Percentiles rank a stretch among this genome's conserved stretches.
Evolutionary conservation across 2,113 vertebrate genomes (phyloP).

Genomic region (Donacobius atricapilla): DNA sequence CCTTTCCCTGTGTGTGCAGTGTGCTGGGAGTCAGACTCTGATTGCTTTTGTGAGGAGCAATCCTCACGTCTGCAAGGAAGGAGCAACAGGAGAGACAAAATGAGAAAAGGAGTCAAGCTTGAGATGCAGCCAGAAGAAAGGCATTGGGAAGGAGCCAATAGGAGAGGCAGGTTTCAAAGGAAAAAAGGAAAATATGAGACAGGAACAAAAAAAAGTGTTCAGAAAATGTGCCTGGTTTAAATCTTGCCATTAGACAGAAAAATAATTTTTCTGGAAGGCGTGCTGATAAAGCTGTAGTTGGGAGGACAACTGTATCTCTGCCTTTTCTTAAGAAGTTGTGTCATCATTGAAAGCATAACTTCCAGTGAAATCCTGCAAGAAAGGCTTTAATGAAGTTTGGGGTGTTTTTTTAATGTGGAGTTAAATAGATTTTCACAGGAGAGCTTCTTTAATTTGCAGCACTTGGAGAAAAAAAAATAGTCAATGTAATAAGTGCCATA

Average conservation of each 20-base stretch:
- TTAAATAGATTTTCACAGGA: background rate
- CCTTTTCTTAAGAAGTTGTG: constrained; percentile 16
- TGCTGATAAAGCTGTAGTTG: constrained; percentile 52
- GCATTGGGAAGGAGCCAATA: constrained; percentile 45
- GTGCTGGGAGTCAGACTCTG: background rate
- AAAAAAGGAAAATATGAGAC: background rate
- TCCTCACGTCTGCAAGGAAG: background rate
- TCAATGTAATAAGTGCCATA: background rate
- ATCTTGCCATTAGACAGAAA: constrained; percentile 26
- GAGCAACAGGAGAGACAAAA: constrained; percentile 56
- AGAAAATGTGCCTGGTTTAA: constrained; percentile 1
- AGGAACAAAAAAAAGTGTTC: background rate
- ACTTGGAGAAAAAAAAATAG: background rate
- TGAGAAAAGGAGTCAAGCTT: constrained; percentile 61
- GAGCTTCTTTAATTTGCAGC: constrained; percentile 27
- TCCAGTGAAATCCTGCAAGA: constrained; percentile 30
- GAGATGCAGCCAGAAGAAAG: constrained; percentile 55
- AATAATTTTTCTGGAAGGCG: background rate
- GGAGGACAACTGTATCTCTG: constrained; percentile 36
- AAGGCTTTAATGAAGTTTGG: constrained; percentile 30
- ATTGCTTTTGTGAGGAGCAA: constrained; percentile 31
- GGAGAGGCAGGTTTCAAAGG: constrained; percentile 51
- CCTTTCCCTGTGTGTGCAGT: background rate
- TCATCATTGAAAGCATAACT: constrained; percentile 27
- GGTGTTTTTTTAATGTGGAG: background rate